phyloP scores from a whole-genome alignment of 2,113 vertebrate species.

The Brachypodius melanocephalos region DNA sequence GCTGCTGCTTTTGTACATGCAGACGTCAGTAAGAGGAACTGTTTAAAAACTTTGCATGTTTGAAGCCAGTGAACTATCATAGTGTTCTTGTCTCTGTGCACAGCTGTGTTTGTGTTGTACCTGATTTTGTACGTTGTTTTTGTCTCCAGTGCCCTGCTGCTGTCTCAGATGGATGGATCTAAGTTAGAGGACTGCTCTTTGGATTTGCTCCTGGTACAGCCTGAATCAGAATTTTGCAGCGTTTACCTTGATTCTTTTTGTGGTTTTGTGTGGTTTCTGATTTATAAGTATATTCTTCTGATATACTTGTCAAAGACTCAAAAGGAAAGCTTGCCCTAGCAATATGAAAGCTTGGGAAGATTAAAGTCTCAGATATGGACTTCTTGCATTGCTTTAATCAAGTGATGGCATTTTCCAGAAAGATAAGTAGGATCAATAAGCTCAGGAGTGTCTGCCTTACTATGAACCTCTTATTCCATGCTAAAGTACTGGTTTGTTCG shows the following conservation, averaged over 20 bases:
- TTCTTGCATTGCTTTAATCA: neutral
- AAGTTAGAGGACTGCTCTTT: neutral
- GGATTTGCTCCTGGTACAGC: neutral
- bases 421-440: neutral
- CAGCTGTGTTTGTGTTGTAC: neutral
- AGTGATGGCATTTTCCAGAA: neutral
- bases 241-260: neutral
- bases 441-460: neutral
- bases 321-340: neutral
- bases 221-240: accelerated
- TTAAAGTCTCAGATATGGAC: neutral
- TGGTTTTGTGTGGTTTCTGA: neutral
- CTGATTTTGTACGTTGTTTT: neutral
- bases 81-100: accelerated
- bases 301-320: neutral
- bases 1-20: neutral
- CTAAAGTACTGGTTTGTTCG: neutral
- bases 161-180: neutral
- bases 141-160: neutral
- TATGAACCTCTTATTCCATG: neutral
- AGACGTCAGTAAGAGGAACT: neutral
- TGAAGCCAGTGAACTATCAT: neutral
- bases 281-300: neutral
- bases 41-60: neutral
- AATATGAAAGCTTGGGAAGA: neutral